A percentile compares a stretch with the other conserved stretches of the same genome.
Evolutionary conservation across 2,113 vertebrate genomes (phyloP).

Genomic region (Asarcornis scutulata): DNA sequence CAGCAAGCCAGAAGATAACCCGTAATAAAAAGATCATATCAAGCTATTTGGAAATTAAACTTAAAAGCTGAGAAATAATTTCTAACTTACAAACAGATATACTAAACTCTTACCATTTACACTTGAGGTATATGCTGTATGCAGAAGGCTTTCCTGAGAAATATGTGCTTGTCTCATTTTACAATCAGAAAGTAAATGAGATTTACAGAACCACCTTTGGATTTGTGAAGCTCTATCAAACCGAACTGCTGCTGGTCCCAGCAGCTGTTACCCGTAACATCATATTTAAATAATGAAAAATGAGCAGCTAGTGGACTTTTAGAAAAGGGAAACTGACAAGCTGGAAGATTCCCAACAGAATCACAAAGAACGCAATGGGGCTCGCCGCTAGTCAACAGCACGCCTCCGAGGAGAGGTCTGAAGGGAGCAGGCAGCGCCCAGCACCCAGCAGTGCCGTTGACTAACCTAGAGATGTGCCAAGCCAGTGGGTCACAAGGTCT

Average conservation of each 20-base stretch:
- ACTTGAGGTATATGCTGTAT: constrained; percentile 62
- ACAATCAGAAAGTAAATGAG: constrained; percentile 3
- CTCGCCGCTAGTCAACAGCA: accelerated
- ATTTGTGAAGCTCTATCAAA: background rate
- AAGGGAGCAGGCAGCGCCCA: background rate
- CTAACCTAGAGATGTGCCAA: background rate
- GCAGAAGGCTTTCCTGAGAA: constrained; percentile 75
- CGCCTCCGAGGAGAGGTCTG: background rate
- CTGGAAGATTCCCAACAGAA: background rate
- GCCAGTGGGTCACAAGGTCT: background rate
- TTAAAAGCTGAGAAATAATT: constrained; percentile 67
- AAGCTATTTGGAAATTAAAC: constrained; percentile 70
- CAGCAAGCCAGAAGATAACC: constrained; percentile 68
- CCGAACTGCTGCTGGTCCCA: constrained; percentile 56
- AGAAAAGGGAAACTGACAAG: background rate
- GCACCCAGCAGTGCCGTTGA: accelerated
- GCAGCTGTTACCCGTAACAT: constrained; percentile 75
- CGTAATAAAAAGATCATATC: constrained; percentile 62
- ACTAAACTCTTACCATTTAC: constrained; percentile 49
- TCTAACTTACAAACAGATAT: constrained; percentile 60
- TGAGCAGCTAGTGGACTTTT: background rate
- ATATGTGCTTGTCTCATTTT: constrained; percentile 3
- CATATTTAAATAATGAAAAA: constrained; percentile 43
- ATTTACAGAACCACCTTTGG: constrained; percentile 23
- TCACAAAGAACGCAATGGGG: background rate